Evolutionary conservation across 2,797 vertebrate species (phyloP), one percentile per base, ranked within the genome.

Genomic region (Microcaecilia unicolor): DNA sequence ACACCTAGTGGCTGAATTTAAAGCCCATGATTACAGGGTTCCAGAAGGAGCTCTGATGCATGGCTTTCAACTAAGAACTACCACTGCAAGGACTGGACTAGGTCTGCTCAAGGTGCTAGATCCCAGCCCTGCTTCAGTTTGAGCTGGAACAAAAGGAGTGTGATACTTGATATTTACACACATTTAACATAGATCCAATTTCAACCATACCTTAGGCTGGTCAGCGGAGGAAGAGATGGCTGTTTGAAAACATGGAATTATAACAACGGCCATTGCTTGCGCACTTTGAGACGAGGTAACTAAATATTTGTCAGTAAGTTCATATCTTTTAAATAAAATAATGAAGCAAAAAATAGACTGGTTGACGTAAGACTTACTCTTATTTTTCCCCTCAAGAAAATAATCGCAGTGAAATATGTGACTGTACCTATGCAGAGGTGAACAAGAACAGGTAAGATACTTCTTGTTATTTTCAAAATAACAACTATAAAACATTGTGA

Each of bases 181-280:
- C n/a, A n/a, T n/a, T n/a, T n/a, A n/a, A n/a, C n/a, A n/a, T n/a
- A n/a, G n/a, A n/a, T n/a, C n/a, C n/a, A n/a, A n/a, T n/a, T n/a
- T n/a, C n/a, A n/a, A n/a, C n/a, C n/a, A 33, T 37, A 16, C 20
- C 48, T 21, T 26, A 79, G 83, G 57, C 74, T 92, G 4, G 41
- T 84, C 41, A 79, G 85, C 3, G 78, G 81, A 31, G 80, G 64
- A 41, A 74, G 66, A 70, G 82, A 80, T 2, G 67, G 80, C 12
- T 74, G 46, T 41, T 68, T 90, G 40, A 85, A 82, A 55, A 74
- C 72, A 44, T 67, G 64, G 77, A 84, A 69, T 67, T 84, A 77
- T 38, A 88, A 76, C 45, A 84, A 58, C 2, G 73, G 82, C 3
- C 39, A 36, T 2, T 78, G 64, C 35, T 35, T 88, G 4, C 70